These are phyloP conservation scores for Corticium candelabrum DNA, from an alignment of 37 sponge, comb jelly and placozoan species.

Conservation along the genomic window DNA sequence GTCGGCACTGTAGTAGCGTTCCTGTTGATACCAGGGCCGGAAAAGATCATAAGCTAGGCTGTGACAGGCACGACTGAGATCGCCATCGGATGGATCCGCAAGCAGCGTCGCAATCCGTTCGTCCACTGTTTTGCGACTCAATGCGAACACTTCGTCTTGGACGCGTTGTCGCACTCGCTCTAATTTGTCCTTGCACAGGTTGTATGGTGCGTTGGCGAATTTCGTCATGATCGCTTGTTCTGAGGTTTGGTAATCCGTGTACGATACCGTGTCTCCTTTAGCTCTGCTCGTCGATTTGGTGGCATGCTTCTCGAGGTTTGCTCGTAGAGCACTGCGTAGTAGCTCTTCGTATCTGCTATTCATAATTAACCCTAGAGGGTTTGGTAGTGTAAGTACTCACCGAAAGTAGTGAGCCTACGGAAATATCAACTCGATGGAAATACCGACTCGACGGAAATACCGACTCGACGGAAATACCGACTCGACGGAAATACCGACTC, in stretches of 20 bases:
- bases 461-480: too few species aligned
- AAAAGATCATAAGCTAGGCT: not conserved
- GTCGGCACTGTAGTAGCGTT: conserved; percentile 1
- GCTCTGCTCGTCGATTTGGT: not conserved
- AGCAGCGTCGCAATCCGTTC: not conserved
- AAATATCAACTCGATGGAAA: too few species aligned
- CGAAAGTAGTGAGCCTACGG: too few species aligned
- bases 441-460: too few species aligned
- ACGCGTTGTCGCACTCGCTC: not conserved
- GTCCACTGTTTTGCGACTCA: not conserved
- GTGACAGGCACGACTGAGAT: not conserved
- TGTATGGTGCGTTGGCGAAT: not conserved
- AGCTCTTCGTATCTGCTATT: too few species aligned
- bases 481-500: too few species aligned
- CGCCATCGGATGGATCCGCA: not conserved
- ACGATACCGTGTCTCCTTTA: not conserved
- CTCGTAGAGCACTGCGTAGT: not conserved
- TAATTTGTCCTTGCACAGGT: not conserved
- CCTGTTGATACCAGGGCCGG: conserved; percentile 6
- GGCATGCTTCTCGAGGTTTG: not conserved
- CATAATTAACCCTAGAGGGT: too few species aligned
- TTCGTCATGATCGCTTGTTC: not conserved
- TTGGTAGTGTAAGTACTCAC: too few species aligned
- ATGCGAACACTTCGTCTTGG: not conserved
- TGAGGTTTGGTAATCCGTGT: not conserved